Evolutionary conservation across 2,113 vertebrate species (phyloP), one percentile per base, ranked within the genome.

Genomic region (Uropsilus gracilis): DNA sequence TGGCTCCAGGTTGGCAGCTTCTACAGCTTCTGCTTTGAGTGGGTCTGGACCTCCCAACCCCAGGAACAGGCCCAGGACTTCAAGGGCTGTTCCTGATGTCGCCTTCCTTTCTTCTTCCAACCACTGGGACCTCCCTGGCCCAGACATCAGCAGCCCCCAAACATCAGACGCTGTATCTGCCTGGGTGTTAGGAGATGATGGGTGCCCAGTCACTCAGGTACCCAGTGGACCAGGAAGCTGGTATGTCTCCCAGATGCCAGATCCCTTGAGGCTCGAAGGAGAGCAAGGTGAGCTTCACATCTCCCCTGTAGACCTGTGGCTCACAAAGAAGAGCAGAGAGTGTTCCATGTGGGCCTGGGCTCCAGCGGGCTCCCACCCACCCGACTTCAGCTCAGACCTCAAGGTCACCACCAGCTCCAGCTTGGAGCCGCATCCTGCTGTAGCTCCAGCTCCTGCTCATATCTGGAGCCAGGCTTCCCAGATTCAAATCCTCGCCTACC

Each of bases 351-450:
- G 0, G 72, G 8, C n/a, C 1, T 37, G 50, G 81, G 34, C 32
- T 55, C 34, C 17, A 53, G 53, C 32, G 0, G 0, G 20, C 37
- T 28, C 55, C 84, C 2, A 50, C 14, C 12, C 26, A 4, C 61
- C 8, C 1, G 4, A 24, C 32, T 66, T 5, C 59, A 85, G 34
- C 13, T 66, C 39, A 63, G 24, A 1, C 13, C 66, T 76, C 57
- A 34, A 3, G 8, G 22, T 16, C 48, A 34, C 37, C 11, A 5
- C 57, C 46, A 59, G n/a, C 24, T 75, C 53, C 66, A 30, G 59
- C 7, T 2, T 5, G 0, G 61, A 17, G 2, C 14, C 6, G 44
- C 44, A 5, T 5, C 16, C 76, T 16, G 28, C 0, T 20, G 24
- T 1, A 8, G 57, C 39, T 20, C 42, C n/a, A 50, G 46, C 32